phyloP scores from a whole-genome alignment of 2,888 invertebrate genomes.

The Camptogramma bilineatum region DNA sequence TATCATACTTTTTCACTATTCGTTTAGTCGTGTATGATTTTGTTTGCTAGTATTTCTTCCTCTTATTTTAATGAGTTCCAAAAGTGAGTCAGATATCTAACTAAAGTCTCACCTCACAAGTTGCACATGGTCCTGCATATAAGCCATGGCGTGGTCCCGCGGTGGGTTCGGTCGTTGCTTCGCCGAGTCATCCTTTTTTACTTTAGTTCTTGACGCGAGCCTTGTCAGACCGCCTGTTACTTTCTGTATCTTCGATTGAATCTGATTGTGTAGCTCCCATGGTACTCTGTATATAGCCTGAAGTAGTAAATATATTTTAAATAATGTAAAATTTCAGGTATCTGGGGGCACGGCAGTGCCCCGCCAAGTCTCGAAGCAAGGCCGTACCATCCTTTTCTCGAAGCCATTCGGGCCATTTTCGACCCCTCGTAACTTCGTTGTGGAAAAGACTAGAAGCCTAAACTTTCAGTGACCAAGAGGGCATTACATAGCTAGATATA shows the following conservation, averaged over 20 bases:
- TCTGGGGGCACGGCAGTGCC: no score
- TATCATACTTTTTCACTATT: neutral
- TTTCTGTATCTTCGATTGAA: slow-evolving; percentile 98
- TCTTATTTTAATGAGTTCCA: neutral
- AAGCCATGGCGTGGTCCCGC: slow-evolving; percentile 87
- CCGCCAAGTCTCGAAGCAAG: no score
- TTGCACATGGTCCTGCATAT: slow-evolving; percentile 92
- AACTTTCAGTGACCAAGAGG: no score
- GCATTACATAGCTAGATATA: no score
- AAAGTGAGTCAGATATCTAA: neutral
- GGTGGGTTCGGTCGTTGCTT: slow-evolving; percentile 86
- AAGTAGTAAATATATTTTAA: slow-evolving; percentile 3
- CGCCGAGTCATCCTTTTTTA: slow-evolving; percentile 93
- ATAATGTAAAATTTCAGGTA: no score
- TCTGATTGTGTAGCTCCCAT: slow-evolving; percentile 97
- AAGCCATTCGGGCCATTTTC: no score
- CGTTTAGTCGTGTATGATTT: neutral
- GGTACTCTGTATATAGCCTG: slow-evolving; percentile 89
- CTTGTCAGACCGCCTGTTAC: slow-evolving; percentile 96
- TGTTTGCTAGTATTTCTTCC: neutral
- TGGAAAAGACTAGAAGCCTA: no score
- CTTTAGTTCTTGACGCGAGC: slow-evolving; percentile 94
- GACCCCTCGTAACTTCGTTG: no score
- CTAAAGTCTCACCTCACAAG: slow-evolving; percentile 86
- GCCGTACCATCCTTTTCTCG: no score